Conservation (phyloP, 2,113 vertebrate species). For the Tympanuchus pallidicinctus region DNA sequence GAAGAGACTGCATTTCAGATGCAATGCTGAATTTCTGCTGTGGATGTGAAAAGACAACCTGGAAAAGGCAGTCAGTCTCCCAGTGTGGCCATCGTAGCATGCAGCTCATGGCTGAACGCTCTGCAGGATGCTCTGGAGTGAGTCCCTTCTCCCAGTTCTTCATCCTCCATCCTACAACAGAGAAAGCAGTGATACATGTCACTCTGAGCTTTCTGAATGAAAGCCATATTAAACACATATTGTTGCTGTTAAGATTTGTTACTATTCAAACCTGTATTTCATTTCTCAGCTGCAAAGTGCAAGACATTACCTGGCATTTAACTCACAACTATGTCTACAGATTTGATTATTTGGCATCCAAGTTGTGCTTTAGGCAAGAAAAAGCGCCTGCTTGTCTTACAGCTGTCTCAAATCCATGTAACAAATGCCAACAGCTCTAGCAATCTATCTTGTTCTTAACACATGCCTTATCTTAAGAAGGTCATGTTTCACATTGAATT, state of each 20-base stretch:
- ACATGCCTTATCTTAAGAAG: background rate
- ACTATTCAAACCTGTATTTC: background rate
- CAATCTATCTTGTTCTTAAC: background rate
- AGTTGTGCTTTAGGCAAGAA: background rate
- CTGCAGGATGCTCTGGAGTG: background rate
- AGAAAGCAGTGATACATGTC: accelerated
- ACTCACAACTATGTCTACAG: background rate
- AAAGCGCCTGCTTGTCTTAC: background rate
- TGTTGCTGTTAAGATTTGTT: background rate
- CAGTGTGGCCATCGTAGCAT: background rate
- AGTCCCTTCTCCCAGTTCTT: background rate
- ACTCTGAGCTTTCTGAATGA: background rate
- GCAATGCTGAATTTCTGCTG: background rate
- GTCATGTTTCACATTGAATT: background rate
- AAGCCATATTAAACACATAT: background rate
- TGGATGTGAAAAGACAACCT: background rate
- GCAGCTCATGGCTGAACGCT: background rate
- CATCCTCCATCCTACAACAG: background rate
- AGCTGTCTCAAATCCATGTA: background rate
- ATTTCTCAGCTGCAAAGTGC: background rate
- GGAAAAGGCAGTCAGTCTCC: background rate
- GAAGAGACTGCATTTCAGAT: background rate
- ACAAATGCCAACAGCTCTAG: background rate
- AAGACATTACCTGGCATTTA: background rate
- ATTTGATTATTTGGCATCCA: background rate